Base-by-base conservation (phyloP, 2,888 invertebrate species). In the Callinectes sapidus region DNA sequence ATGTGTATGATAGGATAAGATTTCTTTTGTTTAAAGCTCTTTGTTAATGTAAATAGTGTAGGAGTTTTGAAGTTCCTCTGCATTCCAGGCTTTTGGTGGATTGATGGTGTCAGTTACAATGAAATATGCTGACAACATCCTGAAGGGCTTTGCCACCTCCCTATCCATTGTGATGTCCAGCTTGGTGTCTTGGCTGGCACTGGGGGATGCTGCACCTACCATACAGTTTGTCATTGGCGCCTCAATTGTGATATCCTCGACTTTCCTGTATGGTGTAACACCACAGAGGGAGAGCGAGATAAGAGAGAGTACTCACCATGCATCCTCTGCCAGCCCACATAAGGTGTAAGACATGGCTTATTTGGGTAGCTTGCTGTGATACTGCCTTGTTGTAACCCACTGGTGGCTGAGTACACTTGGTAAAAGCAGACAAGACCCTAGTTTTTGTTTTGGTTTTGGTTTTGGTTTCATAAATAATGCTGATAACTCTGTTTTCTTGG, bases 41-140 rank as follows among this genome's bases (percentile, higher is more conserved):
- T 28, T 28, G 28, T 71, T 28, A 71, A 28, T 71, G 28, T 71
- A 71, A 71, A 28, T 71, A n/a, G 13, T 71, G 71, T 71, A n/a
- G 71, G n/a, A 28, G 71, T 71, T 28, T 2, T 71, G 6, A 71
- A 71, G 71, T 28, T 28, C 10, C 28, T 28, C 39, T 66, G 18
- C 28, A 54, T 93, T 95, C 35, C 95, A 96, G 96, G 96, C 96
- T 13, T 95, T 96, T 91, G 96, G 96, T 88, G 96, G 96, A 10
- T 95, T 96, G 35, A 95, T 96, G 16, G 96, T 96, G 71, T 96
- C 96, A 2, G 95, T 96, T n/a, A 96, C 96, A 14, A 96, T 96
- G 94, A 96, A 96, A 95, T 96, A 96, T 95, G 96, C 96, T 6
- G 96, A 96, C 95, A 96, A 96, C 95, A 96, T 96, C 94, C 95